A percentile compares a stretch with the other conserved stretches of the same genome.
Conservation (phyloP, 1,140 invertebrate species). For the Calliopsis andreniformis region DNA sequence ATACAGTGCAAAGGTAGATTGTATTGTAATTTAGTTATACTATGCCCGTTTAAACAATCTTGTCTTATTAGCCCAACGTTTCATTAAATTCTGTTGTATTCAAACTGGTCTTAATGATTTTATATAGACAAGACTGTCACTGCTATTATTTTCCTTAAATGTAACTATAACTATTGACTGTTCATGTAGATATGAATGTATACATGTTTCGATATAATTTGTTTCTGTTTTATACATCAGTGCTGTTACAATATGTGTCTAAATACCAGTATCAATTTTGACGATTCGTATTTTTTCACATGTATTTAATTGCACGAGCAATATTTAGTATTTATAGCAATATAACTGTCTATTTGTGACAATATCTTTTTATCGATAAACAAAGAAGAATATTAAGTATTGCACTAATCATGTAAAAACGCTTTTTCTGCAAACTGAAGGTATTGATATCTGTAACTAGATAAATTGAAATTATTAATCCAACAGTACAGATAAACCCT, state of each 20-base stretch:
- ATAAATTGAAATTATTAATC: constrained; percentile 24
- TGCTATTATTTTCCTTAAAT: constrained; percentile 32
- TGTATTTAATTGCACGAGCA: constrained; percentile 4
- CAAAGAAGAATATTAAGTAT: constrained; percentile 6
- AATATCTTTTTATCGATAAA: neutral
- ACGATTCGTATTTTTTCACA: constrained; percentile 9
- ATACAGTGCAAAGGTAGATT: constrained; percentile 33
- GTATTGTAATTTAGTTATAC: constrained; percentile 34
- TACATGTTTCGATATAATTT: constrained; percentile 33
- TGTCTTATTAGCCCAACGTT: constrained; percentile 7
- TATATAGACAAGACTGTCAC: constrained; percentile 29
- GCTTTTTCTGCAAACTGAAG: neutral
- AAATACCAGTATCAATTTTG: constrained; percentile 45
- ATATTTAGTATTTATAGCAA: neutral
- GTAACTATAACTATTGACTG: constrained; percentile 48
- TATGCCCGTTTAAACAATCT: constrained; percentile 40
- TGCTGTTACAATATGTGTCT: constrained; percentile 41
- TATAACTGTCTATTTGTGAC: neutral
- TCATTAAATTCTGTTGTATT: constrained; percentile 2
- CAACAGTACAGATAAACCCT: constrained; percentile 49
- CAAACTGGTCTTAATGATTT: constrained; percentile 12
- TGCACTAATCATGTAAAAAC: neutral
- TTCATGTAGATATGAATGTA: constrained; percentile 29
- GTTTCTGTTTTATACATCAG: constrained; percentile 26
- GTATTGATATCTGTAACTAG: constrained; percentile 40